Evolutionary conservation across 2,888 invertebrate genomes (phyloP).

Genomic region (Trypoxylon attenuatum): DNA sequence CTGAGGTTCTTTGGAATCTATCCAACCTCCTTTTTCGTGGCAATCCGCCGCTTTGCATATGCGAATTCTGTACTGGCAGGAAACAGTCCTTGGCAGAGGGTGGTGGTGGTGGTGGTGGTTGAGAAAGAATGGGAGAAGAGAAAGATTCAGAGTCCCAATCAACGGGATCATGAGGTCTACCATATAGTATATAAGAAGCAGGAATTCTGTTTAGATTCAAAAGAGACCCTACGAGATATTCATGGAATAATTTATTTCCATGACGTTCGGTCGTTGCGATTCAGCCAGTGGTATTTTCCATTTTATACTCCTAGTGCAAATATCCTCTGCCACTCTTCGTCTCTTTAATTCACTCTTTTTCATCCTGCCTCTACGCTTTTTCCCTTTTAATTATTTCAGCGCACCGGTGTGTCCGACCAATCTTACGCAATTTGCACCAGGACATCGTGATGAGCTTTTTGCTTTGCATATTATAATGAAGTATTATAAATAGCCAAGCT

Average conservation of each 20-base stretch:
- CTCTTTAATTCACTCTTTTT: too few relatives aligned
- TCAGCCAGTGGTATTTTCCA: not conserved
- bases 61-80: conserved; percentile 3
- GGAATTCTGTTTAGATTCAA: conserved; percentile 46
- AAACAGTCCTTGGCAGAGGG: not conserved
- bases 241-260: conserved; percentile 53
- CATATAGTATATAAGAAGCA: conserved; percentile 13
- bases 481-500: too few relatives aligned
- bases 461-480: too few relatives aligned
- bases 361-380: too few relatives aligned
- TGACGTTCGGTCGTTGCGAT: conserved; percentile 13
- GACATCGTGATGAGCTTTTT: too few relatives aligned
- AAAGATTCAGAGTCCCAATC: conserved; percentile 39
- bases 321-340: not conserved
- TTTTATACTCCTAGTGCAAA: not conserved
- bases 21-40: conserved; percentile 23
- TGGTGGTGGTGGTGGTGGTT: not conserved
- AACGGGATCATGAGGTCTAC: conserved; percentile 29
- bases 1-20: conserved; percentile 31
- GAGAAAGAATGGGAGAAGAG: not conserved
- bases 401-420: too few relatives aligned
- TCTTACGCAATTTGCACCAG: too few relatives aligned
- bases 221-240: conserved; percentile 49
- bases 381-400: too few relatives aligned
- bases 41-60: conserved; percentile 32